These are phyloP conservation scores for Pantelozetes paolii DNA, from an alignment of 2,888 invertebrate species.

Conservation along the genomic window DNA sequence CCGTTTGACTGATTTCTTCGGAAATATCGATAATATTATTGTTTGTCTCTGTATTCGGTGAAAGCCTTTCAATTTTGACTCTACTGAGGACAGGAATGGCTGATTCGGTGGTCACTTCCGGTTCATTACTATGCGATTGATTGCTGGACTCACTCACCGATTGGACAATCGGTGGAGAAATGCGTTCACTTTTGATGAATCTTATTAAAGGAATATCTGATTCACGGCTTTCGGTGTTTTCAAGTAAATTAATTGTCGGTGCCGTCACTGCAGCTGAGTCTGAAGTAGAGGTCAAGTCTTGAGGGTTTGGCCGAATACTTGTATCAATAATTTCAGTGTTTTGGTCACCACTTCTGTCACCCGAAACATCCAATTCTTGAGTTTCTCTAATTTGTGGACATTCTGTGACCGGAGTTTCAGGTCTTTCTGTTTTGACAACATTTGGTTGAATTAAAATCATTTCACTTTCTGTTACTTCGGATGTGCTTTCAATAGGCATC, in stretches of 20 bases:
- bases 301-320: not conserved
- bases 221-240: not conserved
- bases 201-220: not conserved
- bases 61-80: not conserved
- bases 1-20: not conserved
- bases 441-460: not conserved
- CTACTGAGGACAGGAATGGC: not conserved
- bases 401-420: not conserved
- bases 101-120: not conserved
- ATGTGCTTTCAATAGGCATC: not conserved
- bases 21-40: not conserved
- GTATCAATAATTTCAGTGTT: not conserved
- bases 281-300: not conserved
- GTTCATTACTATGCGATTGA: not conserved
- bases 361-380: not conserved
- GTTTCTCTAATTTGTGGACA: not conserved
- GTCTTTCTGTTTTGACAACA: constrained; percentile 23
- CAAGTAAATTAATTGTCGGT: not conserved
- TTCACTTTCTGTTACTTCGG: not conserved
- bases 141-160: not conserved
- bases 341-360: not conserved
- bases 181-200: constrained; percentile 9
- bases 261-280: not conserved
- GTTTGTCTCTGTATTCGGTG: not conserved
- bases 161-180: not conserved